A percentile compares a stretch with the other conserved stretches of the same genome.
Conservation (phyloP, 2,113 vertebrate genomes). For the Charadrius vociferus region DNA sequence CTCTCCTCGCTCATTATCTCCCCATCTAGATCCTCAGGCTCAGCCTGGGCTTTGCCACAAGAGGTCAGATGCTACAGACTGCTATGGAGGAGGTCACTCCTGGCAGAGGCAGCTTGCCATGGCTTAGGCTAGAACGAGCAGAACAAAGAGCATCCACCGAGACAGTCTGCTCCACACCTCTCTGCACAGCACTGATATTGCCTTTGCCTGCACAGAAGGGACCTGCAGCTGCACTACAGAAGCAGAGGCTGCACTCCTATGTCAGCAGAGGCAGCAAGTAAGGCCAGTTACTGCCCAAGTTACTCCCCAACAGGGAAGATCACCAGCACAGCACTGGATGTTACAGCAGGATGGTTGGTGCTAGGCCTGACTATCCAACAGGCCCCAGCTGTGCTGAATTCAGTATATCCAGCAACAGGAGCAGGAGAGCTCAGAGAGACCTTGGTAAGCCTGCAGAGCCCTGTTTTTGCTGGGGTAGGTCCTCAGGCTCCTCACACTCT, state of each 20-base stretch:
- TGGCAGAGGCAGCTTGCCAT: background rate
- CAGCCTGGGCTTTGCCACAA: background rate
- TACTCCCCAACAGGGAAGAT: background rate
- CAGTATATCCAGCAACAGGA: background rate
- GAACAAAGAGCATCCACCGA: background rate
- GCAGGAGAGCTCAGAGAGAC: background rate
- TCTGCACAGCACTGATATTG: background rate
- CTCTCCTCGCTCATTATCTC: background rate
- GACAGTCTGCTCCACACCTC: background rate
- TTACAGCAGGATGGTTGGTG: background rate
- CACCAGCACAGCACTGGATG: background rate
- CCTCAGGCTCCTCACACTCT: background rate
- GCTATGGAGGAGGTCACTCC: background rate
- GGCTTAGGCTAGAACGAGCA: background rate
- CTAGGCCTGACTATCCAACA: background rate
- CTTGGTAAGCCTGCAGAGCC: background rate
- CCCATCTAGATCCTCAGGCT: background rate
- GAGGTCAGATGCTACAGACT: background rate
- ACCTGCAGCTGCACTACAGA: background rate
- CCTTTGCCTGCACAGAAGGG: background rate
- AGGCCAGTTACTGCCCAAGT: background rate
- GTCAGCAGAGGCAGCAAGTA: background rate
- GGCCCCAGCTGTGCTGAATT: background rate
- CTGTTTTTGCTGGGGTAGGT: background rate
- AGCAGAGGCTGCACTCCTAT: background rate